These are phyloP conservation scores for Muschampia plurimacula DNA, from an alignment of 2,888 invertebrate species.

Conservation along the genomic window DNA sequence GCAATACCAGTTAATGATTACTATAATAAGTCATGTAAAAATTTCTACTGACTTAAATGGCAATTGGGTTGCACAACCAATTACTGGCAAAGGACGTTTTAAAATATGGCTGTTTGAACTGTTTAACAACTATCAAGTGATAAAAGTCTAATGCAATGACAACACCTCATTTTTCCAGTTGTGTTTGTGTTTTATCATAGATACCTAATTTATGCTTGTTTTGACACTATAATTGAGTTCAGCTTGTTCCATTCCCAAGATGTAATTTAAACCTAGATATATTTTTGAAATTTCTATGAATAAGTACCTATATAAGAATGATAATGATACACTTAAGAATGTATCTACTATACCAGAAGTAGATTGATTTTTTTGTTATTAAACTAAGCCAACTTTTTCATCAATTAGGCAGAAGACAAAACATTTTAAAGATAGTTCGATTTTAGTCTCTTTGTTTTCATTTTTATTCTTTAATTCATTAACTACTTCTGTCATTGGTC, in stretches of 20 bases:
- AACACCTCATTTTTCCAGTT: not conserved
- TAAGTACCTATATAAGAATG: no score
- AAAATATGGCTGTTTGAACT: slow-evolving; percentile 25
- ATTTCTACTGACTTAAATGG: slow-evolving; percentile 34
- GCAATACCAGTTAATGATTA: slow-evolving; percentile 34
- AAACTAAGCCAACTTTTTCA: no score
- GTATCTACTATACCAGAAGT: no score
- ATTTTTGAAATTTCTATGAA: not conserved
- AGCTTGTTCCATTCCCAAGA: not conserved
- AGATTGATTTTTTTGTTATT: no score
- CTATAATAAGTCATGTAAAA: slow-evolving; percentile 34
- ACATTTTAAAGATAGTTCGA: no score
- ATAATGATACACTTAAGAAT: no score
- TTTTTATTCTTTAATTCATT: no score
- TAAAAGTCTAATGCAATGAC: slow-evolving; percentile 10
- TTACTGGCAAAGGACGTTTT: slow-evolving; percentile 22
- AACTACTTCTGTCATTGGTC: no score
- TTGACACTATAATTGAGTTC: not conserved
- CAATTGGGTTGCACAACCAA: slow-evolving; percentile 33
- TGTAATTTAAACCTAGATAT: not conserved
- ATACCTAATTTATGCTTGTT: not conserved
- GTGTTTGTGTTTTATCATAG: not conserved
- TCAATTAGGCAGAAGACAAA: no score
- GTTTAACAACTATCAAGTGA: slow-evolving; percentile 25
- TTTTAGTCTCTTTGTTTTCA: no score